Evolutionary conservation across 1,140 invertebrate species (phyloP), one percentile per base, ranked within the genome.

Genomic region (Druon quercuslanigerum): DNA sequence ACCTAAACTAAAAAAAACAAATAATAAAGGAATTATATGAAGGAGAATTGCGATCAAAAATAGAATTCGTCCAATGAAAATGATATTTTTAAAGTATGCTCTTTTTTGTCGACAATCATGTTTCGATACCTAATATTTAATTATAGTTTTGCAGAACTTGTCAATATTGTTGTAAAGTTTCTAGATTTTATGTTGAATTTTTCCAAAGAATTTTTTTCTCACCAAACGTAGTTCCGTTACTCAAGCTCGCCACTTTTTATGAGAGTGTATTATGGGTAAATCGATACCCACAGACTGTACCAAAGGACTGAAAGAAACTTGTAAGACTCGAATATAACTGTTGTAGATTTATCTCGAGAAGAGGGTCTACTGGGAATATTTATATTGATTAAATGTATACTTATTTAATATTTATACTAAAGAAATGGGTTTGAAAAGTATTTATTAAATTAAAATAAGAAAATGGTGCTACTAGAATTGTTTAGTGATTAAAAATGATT

Each of bases 111-210:
- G 17, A 54, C 8, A 54, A 54, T 54, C 17, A 9, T 0, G 2
- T 54, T 54, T 54, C 8, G 8, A 19, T 54, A 9, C n/a, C 0
- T n/a, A 17, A 54, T 54, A 54, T 54, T 54, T 3, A 54, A 54
- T 54, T 17, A n/a, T 54, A 17, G 16, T n/a, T 54, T 54, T 72
- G 33, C 14, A 78, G 14, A 76, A 17, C 71, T 57, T 52, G 50
- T 56, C 33, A 51, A 72, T 51, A 56, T 51, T 12, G 71, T 66
- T 73, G 25, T 72, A 16, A 17, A 56, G 17, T 19, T 7, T 19
- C n/a, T 17, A 17, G 13, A 46, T 46, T 46, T 46, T 46, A 11
- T 46, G 9, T 46, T 7, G 0, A n/a, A 54, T 54, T 57, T 57
- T 57, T 57, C 25, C 19, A 13, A 11, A 57, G 19, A 13, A 20